Evolutionary conservation across 2,888 invertebrate species (phyloP).

Genomic region (Abrostola triplasia): DNA sequence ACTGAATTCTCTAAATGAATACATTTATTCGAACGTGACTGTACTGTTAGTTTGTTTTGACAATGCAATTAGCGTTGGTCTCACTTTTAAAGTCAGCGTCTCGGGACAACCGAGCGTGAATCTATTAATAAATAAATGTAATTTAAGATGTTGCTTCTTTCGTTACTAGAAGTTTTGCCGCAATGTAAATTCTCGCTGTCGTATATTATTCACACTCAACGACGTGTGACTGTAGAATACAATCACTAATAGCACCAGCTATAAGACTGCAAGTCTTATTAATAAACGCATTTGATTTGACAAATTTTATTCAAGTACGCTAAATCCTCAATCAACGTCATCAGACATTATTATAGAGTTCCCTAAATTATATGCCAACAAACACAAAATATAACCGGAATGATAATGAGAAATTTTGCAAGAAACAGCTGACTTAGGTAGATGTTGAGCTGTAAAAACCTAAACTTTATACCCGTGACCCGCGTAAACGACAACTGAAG

Average conservation of each 20-base stretch:
- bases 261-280: no score
- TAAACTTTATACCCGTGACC: constrained; percentile 23
- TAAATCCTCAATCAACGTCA: no score
- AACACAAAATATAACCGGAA: constrained; percentile 14
- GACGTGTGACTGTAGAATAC: constrained; percentile 11
- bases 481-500: constrained; percentile 31
- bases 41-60: constrained; percentile 7
- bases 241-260: constrained; percentile 17
- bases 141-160: constrained; percentile 33
- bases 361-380: not conserved
- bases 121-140: constrained; percentile 39
- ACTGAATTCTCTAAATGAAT: no score
- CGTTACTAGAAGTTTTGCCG: constrained; percentile 28
- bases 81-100: constrained; percentile 25
- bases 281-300: no score
- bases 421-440: constrained; percentile 34
- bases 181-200: constrained; percentile 29
- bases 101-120: constrained; percentile 24
- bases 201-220: constrained; percentile 30
- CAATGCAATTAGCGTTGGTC: constrained; percentile 37
- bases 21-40: no score
- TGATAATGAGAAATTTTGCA: constrained; percentile 14
- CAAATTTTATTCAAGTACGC: no score
- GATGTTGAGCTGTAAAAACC: constrained; percentile 10
- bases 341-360: no score